Conservation (phyloP, 2,888 invertebrate species). For the Thereva nobilitata region DNA sequence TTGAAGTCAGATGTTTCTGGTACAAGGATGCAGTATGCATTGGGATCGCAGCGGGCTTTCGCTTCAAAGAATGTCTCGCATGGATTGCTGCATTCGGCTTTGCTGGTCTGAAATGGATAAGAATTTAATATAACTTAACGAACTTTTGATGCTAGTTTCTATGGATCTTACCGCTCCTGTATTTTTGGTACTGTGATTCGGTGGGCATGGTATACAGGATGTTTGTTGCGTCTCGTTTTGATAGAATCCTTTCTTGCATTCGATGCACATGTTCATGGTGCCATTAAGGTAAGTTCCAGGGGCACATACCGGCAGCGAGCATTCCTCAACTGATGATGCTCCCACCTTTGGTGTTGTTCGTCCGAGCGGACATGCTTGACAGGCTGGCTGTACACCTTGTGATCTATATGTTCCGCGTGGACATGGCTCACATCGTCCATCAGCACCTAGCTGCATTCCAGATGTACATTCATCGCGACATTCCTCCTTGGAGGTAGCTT, state of each 20-base stretch:
- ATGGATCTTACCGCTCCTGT: slow-evolving; percentile 73
- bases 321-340: slow-evolving; percentile 83
- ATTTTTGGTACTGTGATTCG: slow-evolving; percentile 85
- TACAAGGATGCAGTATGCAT: slow-evolving; percentile 84
- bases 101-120: slow-evolving; percentile 65
- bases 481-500: slow-evolving; percentile 84
- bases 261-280: slow-evolving; percentile 81
- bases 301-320: slow-evolving; percentile 86
- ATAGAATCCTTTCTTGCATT: slow-evolving; percentile 88
- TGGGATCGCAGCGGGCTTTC: slow-evolving; percentile 83
- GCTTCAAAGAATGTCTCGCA: slow-evolving; percentile 78
- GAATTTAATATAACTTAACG: slow-evolving; percentile 36
- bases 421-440: slow-evolving; percentile 91
- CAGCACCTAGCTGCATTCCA: slow-evolving; percentile 81
- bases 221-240: slow-evolving; percentile 89
- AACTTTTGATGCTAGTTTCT: background rate
- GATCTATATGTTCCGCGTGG: slow-evolving; percentile 85
- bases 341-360: slow-evolving; percentile 87
- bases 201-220: slow-evolving; percentile 82
- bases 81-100: slow-evolving; percentile 86
- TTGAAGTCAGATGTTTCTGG: slow-evolving; percentile 83
- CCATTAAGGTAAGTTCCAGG: slow-evolving; percentile 85
- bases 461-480: slow-evolving; percentile 83
- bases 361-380: slow-evolving; percentile 84
- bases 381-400: slow-evolving; percentile 86